Conservation (phyloP, 1,140 invertebrate genomes). For the Mylabris phalerata region DNA sequence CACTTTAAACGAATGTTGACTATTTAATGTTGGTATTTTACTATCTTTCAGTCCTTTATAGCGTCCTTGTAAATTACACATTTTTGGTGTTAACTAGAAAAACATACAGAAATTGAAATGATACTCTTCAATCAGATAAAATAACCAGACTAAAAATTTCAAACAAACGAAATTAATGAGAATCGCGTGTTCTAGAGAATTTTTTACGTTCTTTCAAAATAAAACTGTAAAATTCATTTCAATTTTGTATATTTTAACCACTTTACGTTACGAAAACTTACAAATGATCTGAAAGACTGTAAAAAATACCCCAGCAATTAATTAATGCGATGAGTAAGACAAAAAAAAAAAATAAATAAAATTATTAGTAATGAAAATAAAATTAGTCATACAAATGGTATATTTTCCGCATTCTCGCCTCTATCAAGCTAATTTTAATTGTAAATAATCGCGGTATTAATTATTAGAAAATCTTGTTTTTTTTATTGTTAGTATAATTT, state of each 20-base stretch:
- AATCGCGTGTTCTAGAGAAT: no score
- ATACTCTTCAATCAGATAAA: background rate
- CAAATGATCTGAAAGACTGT: constrained; percentile 28
- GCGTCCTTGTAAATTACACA: constrained; percentile 56
- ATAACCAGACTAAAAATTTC: background rate
- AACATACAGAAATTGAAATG: constrained; percentile 29
- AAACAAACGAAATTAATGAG: no score
- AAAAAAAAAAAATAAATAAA: no score
- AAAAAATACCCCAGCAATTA: constrained; percentile 31
- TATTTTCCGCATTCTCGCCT: no score
- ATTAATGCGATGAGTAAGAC: no score
- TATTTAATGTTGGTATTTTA: constrained; percentile 72
- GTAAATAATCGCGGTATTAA: no score
- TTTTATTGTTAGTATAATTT: no score
- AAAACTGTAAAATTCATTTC: constrained; percentile 19
- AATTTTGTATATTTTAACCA: constrained; percentile 23
- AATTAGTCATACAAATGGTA: no score
- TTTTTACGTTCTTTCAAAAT: background rate
- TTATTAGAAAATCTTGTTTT: no score
- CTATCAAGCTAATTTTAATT: no score
- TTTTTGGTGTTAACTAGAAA: constrained; percentile 35
- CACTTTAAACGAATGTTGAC: constrained; percentile 80
- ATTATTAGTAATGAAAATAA: no score
- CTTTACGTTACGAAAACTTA: background rate
- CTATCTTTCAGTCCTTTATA: constrained; percentile 82